These are phyloP conservation scores for Erythrocebus patas DNA, from an alignment of 2,113 vertebrate genomes.

Conservation along the genomic window DNA sequence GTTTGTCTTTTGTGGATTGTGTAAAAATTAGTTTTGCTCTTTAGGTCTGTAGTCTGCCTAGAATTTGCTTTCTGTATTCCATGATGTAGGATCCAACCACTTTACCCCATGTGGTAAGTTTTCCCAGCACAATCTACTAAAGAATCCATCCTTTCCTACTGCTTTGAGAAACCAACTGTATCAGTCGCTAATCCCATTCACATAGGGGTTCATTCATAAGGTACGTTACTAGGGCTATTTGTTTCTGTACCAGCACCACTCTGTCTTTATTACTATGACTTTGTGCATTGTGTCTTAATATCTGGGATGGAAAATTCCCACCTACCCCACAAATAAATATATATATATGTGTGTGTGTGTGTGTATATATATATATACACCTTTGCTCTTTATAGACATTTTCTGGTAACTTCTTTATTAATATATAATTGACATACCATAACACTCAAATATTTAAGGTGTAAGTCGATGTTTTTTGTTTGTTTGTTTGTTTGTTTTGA, in stretches of 20 bases:
- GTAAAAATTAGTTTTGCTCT: slow-evolving; percentile 1
- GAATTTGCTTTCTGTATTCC: neutral
- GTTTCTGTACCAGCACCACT: neutral
- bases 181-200: neutral
- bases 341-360: rapidly evolving
- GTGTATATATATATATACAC: neutral
- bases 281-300: neutral
- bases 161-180: neutral
- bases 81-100: neutral
- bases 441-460: neutral
- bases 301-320: neutral
- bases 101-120: neutral
- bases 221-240: neutral
- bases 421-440: neutral
- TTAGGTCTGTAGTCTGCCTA: neutral
- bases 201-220: neutral
- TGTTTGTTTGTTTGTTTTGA: neutral
- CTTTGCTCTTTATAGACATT: neutral
- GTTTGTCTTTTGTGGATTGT: neutral
- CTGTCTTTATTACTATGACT: neutral
- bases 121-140: neutral
- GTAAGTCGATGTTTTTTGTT: neutral
- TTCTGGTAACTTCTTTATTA: neutral
- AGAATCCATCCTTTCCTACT: neutral
- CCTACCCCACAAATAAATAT: neutral